phyloP scores from a whole-genome alignment of 1,140 invertebrate genomes.

The Lysiphlebus fabarum region DNA sequence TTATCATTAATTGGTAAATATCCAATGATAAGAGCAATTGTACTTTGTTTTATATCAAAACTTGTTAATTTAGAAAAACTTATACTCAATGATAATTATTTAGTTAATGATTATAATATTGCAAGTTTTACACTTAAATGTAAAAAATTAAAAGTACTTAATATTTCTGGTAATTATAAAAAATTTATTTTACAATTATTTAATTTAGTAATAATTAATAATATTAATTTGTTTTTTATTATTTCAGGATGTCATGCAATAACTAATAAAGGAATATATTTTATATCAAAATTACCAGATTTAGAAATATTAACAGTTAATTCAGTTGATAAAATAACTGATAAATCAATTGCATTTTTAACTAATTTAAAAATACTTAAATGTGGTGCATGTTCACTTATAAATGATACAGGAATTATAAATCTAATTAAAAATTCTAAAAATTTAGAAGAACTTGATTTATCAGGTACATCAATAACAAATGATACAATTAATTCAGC shows the following conservation, averaged over 20 bases:
- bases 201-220: no score
- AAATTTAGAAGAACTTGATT: conserved; percentile 34
- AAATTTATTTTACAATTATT: no score
- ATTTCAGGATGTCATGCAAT: conserved; percentile 29
- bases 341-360: conserved; percentile 27
- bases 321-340: conserved; percentile 27
- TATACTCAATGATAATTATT: conserved; percentile 13
- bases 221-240: no score
- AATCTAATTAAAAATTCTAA: conserved; percentile 31
- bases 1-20: conserved; percentile 27
- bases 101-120: conserved; percentile 15
- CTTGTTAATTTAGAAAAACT: conserved; percentile 37
- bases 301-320: conserved; percentile 36
- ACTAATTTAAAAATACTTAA: conserved; percentile 32
- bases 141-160: conserved; percentile 14
- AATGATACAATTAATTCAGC: conserved; percentile 31
- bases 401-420: conserved; percentile 30
- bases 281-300: conserved; percentile 30
- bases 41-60: conserved; percentile 28
- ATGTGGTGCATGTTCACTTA: conserved; percentile 30
- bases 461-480: conserved; percentile 34
- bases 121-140: conserved; percentile 14
- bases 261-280: conserved; percentile 30
- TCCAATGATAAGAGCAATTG: conserved; percentile 25
- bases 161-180: background rate